Base-by-base conservation (phyloP, 1,140 invertebrate genomes). In the Drosophila pectinifera region DNA sequence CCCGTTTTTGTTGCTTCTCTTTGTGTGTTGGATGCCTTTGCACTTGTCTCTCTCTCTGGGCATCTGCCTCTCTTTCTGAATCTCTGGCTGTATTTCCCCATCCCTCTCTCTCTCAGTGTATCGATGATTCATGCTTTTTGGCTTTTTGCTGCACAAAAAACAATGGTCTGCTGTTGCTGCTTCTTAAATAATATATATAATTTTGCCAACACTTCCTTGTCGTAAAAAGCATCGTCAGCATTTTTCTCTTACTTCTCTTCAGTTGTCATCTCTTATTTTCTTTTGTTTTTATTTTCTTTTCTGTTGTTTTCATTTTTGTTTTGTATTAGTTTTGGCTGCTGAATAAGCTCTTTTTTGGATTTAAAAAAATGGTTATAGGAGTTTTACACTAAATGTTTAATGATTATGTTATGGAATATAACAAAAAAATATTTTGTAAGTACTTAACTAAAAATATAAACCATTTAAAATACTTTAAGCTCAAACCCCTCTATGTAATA, bases 41-140 rank as follows among this genome's bases (percentile, higher is more conserved):
- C 73, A 82, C 63, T 34, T 49, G 51, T 31, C 61, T 42, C 69
- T 24, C 18, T 31, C 49, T 26, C 14, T 43, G n/a, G 31, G 8
- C 11, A 16, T 31, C 45, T 22, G 59, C 31, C 26, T 14, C 16
- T 57, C 10, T 14, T 4, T 20, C 39, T 14, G 20, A 2, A 22
- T 16, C 22, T n/a, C 10, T 22, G 22, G 18, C 28, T 51, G 34
- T 54, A 64, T 42, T 53, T 20, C 41, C 31, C 41, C 62, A 16
- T 36, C 28, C 34, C 24, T 11, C 16, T 22, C 62, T 24, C 41
- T 20, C 10, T 16, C 6, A 24, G 24, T 49, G 49, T 56, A 49
- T 57, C 45, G 84, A 89, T 88, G 84, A 88, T 89, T 88, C 84
- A 89, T 90, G 76, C 64, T 80, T 78, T 68, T 62, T 69, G 80